Evolutionary conservation across 2,888 invertebrate species (phyloP).

Genomic region (Herminia tarsipennalis): DNA sequence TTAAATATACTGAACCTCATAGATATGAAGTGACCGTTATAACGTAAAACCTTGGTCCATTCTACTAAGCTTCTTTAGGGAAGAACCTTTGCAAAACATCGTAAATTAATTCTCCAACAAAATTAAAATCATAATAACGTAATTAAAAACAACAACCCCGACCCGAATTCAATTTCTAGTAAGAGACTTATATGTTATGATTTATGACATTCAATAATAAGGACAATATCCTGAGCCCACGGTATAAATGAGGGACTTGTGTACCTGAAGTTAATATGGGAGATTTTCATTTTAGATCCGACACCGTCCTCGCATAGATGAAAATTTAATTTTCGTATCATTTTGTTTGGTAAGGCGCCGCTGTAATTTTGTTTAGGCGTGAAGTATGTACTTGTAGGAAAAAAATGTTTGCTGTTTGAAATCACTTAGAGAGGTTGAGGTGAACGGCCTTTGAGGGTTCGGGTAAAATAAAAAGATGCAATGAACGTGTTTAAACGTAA

Average conservation of each 20-base stretch:
- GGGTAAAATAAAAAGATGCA: not conserved
- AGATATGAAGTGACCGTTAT: too few relatives aligned
- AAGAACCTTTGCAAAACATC: conserved; percentile 4
- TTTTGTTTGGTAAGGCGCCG: conserved; percentile 40
- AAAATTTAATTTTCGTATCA: conserved; percentile 69
- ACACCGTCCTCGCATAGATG: conserved; percentile 60
- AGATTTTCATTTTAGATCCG: conserved; percentile 74
- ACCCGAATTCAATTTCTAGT: conserved; percentile 43
- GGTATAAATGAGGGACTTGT: conserved; percentile 64
- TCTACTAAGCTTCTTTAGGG: conserved; percentile 5
- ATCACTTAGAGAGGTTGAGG: conserved; percentile 6
- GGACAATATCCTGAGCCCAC: conserved; percentile 61
- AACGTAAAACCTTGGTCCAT: not conserved
- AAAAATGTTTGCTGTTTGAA: conserved; percentile 10
- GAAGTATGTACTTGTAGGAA: conserved; percentile 7
- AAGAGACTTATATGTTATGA: conserved; percentile 54
- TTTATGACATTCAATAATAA: conserved; percentile 70
- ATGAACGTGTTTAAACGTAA: too few relatives aligned
- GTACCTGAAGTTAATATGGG: conserved; percentile 70
- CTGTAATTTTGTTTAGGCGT: conserved; percentile 32
- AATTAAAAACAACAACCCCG: conserved; percentile 39
- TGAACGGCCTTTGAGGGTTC: not conserved
- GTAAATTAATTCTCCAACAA: conserved; percentile 22
- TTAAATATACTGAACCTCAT: too few relatives aligned
- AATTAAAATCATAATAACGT: conserved; percentile 39